Conservation (phyloP, 2,797 vertebrate genomes). For the Coccyzus lansbergi region DNA sequence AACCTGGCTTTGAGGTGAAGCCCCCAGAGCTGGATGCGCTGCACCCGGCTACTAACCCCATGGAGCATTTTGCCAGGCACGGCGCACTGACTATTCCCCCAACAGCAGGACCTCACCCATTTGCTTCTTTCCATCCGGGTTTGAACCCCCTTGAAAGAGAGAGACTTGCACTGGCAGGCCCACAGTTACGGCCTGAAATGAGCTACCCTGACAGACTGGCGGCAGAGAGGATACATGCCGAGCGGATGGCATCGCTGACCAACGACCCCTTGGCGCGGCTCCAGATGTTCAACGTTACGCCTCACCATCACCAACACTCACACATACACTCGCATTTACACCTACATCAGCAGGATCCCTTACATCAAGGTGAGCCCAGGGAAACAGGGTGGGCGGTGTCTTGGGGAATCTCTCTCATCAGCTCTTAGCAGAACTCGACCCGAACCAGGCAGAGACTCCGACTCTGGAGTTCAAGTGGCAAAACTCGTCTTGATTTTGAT, state of each 20-base stretch:
- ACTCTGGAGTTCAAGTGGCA: fast-evolving
- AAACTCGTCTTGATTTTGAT: fast-evolving
- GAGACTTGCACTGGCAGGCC: slow-evolving; percentile 92
- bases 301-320: slow-evolving; percentile 98
- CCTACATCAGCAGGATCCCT: slow-evolving; percentile 97
- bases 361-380: slow-evolving; percentile 92
- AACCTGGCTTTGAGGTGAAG: slow-evolving; percentile 98
- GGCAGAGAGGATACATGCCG: slow-evolving; percentile 94
- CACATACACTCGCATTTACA: slow-evolving; percentile 99
- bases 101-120: slow-evolving; percentile 91
- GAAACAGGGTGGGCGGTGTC: fast-evolving
- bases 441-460: fast-evolving
- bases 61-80: slow-evolving; percentile 99
- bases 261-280: slow-evolving; percentile 96
- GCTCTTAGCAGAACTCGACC: background rate
- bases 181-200: slow-evolving; percentile 96
- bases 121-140: slow-evolving; percentile 94
- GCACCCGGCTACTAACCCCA: slow-evolving; percentile 95
- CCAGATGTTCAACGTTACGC: slow-evolving; percentile 99
- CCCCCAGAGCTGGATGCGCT: slow-evolving; percentile 94
- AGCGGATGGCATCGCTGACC: slow-evolving; percentile 95
- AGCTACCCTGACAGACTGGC: slow-evolving; percentile 95
- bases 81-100: slow-evolving; percentile 92
- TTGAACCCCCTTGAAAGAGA: slow-evolving; percentile 95
- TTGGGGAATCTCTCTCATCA: fast-evolving